Evolutionary conservation across 2,113 vertebrate genomes (phyloP).

Genomic region (Rhea pennata): DNA sequence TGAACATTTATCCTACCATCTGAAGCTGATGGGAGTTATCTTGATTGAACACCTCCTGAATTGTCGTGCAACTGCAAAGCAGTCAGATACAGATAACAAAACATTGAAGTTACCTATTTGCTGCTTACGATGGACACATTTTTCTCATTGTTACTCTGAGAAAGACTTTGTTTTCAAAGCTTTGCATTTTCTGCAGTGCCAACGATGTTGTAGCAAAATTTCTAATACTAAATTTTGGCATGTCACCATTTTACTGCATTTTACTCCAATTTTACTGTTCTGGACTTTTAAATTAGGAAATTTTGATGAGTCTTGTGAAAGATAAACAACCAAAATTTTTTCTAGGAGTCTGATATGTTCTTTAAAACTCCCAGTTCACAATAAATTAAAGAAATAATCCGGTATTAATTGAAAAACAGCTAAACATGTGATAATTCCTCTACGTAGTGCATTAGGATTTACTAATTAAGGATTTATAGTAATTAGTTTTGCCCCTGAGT

Average conservation of each 20-base stretch:
- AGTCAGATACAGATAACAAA: neutral
- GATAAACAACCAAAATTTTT: neutral
- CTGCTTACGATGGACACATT: neutral
- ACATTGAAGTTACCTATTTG: neutral
- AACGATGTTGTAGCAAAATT: neutral
- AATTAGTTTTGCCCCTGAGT: neutral
- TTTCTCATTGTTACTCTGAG: neutral
- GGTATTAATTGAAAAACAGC: neutral
- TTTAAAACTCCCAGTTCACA: neutral
- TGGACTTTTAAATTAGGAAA: neutral
- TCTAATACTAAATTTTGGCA: neutral
- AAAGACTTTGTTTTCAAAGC: neutral
- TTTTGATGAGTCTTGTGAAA: neutral
- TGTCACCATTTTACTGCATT: neutral
- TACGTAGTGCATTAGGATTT: neutral
- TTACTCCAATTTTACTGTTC: neutral
- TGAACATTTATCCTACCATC: neutral
- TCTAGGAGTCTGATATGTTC: neutral
- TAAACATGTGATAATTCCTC: neutral
- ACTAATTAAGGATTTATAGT: neutral
- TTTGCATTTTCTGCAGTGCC: neutral
- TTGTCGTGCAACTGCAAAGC: neutral
- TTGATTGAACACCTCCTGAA: neutral
- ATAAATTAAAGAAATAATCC: neutral
- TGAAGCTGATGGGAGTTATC: neutral